Evolutionary conservation across 1,140 invertebrate species (phyloP), one percentile per base, ranked within the genome.

Genomic region (Antheraea mylitta): DNA sequence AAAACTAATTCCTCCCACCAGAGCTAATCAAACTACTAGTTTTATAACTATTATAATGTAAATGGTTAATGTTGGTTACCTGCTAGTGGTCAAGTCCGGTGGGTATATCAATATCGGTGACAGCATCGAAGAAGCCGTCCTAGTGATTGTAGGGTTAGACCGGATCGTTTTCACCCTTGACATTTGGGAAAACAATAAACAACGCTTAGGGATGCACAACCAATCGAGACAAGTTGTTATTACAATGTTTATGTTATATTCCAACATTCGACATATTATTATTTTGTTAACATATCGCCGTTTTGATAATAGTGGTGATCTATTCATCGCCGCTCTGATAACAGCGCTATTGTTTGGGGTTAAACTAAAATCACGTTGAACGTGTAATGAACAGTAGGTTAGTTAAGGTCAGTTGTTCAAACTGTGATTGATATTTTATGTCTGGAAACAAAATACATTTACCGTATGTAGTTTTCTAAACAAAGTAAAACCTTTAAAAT

Each of bases 71-170:
- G 9, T 6, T 71, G 59, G 60, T 93, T 96, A 97, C 96, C 96
- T 96, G 94, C 94, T 95, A 87, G 94, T 96, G 76, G 95, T 96
- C 79, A 96, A 92, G 77, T 93, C 94, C 85, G 95, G 92, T 77
- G 93, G 92, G 80, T 96, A 95, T 94, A 96, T 96, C 92, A 94
- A 94, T 91, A 96, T 96, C 83, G 95, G 95, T 83, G 95, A 95
- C 76, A 96, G 94, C 89, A 95, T 94, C 91, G 93, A 93, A 66
- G 95, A 94, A 75, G 95, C 93, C 79, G 92, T 89, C 83, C 92
- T 87, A 83, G 90, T 92, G 82, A 90, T 90, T 75, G 91, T 91
- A 66, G 92, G 92, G 74, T 92, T 93, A 85, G 92, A 92, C 81
- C 92, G 92, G 84, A 92, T 83, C 86, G 90, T 90, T 85, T 90